A percentile compares a stretch with the other conserved stretches of the same genome.
Evolutionary conservation across 2,797 vertebrate genomes (phyloP).

Genomic region (Microctenopoma lineatum): DNA sequence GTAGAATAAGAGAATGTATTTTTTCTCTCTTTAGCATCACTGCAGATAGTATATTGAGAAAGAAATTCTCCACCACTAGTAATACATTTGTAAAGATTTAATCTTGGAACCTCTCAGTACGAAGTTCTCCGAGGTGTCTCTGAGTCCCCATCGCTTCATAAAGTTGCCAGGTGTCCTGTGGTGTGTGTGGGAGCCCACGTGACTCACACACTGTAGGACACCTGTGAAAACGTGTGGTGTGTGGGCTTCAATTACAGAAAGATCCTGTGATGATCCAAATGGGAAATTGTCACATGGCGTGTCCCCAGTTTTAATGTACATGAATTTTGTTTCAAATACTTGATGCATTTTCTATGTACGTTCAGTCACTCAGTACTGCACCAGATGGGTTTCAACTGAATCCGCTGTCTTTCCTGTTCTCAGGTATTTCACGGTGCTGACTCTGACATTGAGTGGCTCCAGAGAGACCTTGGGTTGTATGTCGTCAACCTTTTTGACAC

Average conservation of each 20-base stretch:
- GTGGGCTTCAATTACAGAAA: constrained; percentile 45
- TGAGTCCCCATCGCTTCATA: constrained; percentile 23
- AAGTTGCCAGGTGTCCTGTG: constrained; percentile 36
- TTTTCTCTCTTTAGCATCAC: too few species aligned
- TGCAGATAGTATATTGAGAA: neutral
- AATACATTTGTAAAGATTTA: constrained; percentile 25
- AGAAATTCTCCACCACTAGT: neutral
- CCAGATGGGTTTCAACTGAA: neutral
- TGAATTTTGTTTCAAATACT: neutral
- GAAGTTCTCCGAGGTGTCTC: constrained; percentile 18
- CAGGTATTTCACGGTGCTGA: constrained; percentile 97
- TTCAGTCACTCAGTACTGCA: neutral
- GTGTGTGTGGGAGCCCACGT: constrained; percentile 57
- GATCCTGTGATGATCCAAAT: constrained; percentile 43
- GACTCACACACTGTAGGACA: constrained; percentile 59
- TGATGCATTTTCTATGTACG: neutral
- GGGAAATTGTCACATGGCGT: constrained; percentile 20
- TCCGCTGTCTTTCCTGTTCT: constrained; percentile 4
- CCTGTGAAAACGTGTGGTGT: constrained; percentile 48
- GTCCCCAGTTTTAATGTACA: neutral
- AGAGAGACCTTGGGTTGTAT: constrained; percentile 95
- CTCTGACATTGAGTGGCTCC: constrained; percentile 97
- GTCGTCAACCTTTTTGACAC: constrained; percentile 97
- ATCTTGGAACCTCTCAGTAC: neutral
- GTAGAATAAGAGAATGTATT: too few species aligned